Conservation (phyloP, 2,797 vertebrate species). For the Syncerus caffer region DNA sequence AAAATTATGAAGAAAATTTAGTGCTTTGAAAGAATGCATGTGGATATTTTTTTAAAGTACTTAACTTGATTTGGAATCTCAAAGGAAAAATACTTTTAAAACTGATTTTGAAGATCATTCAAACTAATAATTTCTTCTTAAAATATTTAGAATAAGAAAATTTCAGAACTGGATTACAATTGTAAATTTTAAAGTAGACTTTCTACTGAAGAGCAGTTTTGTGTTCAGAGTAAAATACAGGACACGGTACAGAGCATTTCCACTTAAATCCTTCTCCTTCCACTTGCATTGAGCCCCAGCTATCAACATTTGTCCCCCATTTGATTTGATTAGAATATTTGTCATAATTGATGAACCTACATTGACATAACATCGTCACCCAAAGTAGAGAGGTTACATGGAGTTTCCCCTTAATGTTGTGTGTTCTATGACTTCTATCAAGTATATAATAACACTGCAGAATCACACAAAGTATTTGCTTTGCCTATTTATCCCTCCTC, state of each 20-base stretch:
- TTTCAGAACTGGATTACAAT: background rate
- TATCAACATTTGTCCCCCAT: background rate
- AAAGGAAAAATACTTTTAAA: background rate
- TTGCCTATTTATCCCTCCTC: background rate
- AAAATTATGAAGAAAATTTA: background rate
- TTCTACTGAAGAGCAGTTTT: background rate
- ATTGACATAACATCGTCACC: fast-evolving
- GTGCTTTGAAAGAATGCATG: background rate
- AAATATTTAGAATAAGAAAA: background rate
- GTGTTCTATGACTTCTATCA: background rate
- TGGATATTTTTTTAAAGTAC: background rate
- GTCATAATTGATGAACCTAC: background rate
- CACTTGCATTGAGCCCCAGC: background rate
- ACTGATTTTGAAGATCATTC: background rate
- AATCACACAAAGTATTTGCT: background rate
- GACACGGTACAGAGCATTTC: background rate
- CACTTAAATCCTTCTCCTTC: background rate
- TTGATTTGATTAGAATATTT: background rate
- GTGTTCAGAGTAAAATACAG: background rate
- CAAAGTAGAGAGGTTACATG: background rate
- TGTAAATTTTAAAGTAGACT: background rate
- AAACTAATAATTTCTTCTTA: background rate
- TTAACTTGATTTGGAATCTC: background rate
- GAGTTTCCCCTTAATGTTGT: background rate
- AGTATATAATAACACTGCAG: background rate